Base-by-base conservation (phyloP, 2,888 invertebrate genomes). In the Strigamia maritima region DNA sequence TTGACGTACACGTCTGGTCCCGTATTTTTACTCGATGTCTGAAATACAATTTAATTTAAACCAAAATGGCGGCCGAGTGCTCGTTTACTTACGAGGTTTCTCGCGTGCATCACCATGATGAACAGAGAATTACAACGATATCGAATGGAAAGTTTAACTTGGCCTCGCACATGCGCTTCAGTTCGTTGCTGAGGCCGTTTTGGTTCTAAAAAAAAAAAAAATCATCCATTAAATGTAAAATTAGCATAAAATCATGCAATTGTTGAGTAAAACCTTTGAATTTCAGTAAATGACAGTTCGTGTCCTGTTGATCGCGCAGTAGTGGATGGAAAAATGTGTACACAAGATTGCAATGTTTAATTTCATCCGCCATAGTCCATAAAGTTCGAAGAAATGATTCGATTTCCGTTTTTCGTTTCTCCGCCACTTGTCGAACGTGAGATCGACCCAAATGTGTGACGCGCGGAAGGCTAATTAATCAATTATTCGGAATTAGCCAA, bases 241-340 rank as follows among this genome's bases (percentile, higher is more conserved):
- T n/a, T n/a, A n/a, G n/a, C n/a, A n/a, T n/a, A n/a, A n/a, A n/a
- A n/a, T n/a, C n/a, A n/a, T n/a, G n/a, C n/a, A n/a, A n/a, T n/a
- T n/a, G n/a, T n/a, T n/a, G n/a, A n/a, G n/a, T 40, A 10, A 40
- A 22, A 83, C 83, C 82, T 81, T 82, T 81, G 76, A 82, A 80
- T 79, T 82, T 83, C 60, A 76, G 79, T 24, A 60, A 80, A 82
- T 81, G 44, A 79, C 76, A 28, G 81, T 65, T 82, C 28, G 12
- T 92, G 84, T 94, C 94, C 85, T 96, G 94, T 87, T 97, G 97
- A 87, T 98, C 98, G 81, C 98, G 88, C 81, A 97, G 87, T 81
- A 98, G 87, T 1, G 98, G 97, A 88, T 99, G 99, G 89, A 98
- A 98, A 89, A 99, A 99, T 0, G 98, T 99, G 86, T 98, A 98